phyloP scores from a whole-genome alignment of 2,888 invertebrate species.

The Phania funesta region DNA sequence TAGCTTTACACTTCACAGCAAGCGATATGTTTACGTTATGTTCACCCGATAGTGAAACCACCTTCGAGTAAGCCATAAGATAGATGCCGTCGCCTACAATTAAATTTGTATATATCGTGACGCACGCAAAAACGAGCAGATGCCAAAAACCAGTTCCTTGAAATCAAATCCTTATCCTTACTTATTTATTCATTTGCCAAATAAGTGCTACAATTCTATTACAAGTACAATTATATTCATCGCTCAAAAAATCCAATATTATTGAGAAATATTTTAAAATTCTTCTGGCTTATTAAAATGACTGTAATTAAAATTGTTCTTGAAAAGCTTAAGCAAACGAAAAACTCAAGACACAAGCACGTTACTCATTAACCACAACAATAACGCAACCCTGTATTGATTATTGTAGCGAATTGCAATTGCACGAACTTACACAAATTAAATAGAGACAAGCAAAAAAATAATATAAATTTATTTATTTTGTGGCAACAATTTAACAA shows the following conservation, averaged over 20 bases:
- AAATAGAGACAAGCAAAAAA: neutral
- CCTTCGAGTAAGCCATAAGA: too few species aligned
- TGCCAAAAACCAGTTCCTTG: too few species aligned
- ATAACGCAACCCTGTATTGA: constrained; percentile 29
- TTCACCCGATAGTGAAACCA: too few species aligned
- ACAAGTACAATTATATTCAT: neutral
- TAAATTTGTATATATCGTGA: too few species aligned
- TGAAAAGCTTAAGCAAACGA: constrained; percentile 49
- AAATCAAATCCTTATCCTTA: too few species aligned
- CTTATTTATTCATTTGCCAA: too few species aligned
- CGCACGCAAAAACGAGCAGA: too few species aligned
- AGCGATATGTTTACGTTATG: too few species aligned
- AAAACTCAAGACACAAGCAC: constrained; percentile 55
- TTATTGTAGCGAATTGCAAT: constrained; percentile 25
- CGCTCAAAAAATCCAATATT: neutral
- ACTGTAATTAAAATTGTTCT: constrained; percentile 22
- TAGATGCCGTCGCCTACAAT: too few species aligned
- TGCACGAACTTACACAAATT: constrained; percentile 23
- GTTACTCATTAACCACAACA: constrained; percentile 24
- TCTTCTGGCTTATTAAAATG: constrained; percentile 28
- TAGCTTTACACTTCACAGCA: too few species aligned
- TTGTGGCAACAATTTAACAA: constrained; percentile 29
- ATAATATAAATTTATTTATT: neutral
- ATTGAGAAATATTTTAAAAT: constrained; percentile 42
- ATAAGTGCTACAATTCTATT: too few species aligned